Base-by-base conservation (phyloP, 2,113 vertebrate genomes). In the Gyps fulvus region DNA sequence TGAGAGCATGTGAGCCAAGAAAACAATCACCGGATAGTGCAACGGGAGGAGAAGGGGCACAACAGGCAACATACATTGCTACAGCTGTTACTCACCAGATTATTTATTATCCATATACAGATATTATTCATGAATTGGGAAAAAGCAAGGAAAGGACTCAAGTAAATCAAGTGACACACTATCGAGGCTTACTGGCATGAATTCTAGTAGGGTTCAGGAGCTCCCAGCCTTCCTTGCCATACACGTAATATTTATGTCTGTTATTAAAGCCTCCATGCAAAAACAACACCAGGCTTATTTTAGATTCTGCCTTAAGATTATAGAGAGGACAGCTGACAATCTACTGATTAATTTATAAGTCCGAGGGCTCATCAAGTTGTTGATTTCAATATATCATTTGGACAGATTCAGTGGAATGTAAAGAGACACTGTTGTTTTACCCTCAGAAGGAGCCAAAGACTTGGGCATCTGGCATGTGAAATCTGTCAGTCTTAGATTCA, bases 91-190 rank as follows among this genome's bases (percentile, higher is more conserved):
- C 40, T 96, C 91, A 92, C 49, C 36, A 29, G 31, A 70, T 85
- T 96, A 96, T 97, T 89, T 97, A 95, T 95, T 70, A 77, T 83
- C 92, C 79, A 71, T 45, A 47, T 7, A 88, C 16, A 93, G 82
- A 95, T 93, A 94, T 94, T 95, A 95, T 92, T 96, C 72, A 87
- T 66, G 59, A 96, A 87, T 25, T 82, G 74, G 65, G 92, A 72
- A 96, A 95, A 96, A 97, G 63, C 82, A 89, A 73, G 43, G 76
- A 95, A 90, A 90, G 82, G 83, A 94, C 84, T 65, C 43, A 61
- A 93, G 74, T 97, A 96, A 97, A 96, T 97, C 93, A 89, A 40
- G 16, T 78, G 79, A 78, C 77, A 95, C 65, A 59, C 36, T 80
- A 47, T 23, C 9, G 16, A 72, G 34, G 50, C 38, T 87, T 57